Conservation (phyloP, 2,797 vertebrate species). For the Poecilia picta region DNA sequence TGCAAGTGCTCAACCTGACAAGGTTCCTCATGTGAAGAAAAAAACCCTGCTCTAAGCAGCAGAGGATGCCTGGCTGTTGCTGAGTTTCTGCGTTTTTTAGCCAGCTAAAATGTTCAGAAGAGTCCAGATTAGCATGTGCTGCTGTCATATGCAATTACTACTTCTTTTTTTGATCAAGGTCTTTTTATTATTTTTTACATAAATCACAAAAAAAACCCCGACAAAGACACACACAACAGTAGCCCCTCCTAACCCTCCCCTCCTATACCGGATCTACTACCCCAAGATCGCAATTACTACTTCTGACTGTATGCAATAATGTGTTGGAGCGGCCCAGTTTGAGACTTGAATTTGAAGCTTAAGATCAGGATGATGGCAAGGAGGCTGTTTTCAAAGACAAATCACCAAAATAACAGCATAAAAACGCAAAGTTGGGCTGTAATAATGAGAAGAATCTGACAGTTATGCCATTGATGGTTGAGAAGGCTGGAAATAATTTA, state of each 20-base stretch:
- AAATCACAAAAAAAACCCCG: too few species aligned
- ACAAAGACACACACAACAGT: too few species aligned
- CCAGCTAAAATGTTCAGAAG: background rate
- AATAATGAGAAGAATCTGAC: background rate
- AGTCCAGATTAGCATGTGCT: background rate
- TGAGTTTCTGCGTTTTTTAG: background rate
- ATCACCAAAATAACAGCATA: background rate
- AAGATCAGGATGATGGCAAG: background rate
- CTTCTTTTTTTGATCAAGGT: too few species aligned
- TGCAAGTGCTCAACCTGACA: background rate
- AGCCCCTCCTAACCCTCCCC: too few species aligned
- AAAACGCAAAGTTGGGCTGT: background rate
- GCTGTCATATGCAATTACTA: background rate
- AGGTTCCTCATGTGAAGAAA: background rate
- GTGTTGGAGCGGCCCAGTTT: background rate
- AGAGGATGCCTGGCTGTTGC: background rate
- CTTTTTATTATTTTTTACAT: too few species aligned
- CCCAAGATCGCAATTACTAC: background rate
- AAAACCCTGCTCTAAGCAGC: background rate
- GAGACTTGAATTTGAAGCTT: background rate
- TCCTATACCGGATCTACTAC: too few species aligned
- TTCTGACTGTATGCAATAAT: background rate
- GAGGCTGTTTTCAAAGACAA: background rate
- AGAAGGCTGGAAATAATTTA: background rate
- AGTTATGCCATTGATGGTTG: background rate